Evolutionary conservation across 92 coral and sea anemone genomes (phyloP).

Genomic region (Plumapathes pennacea): DNA sequence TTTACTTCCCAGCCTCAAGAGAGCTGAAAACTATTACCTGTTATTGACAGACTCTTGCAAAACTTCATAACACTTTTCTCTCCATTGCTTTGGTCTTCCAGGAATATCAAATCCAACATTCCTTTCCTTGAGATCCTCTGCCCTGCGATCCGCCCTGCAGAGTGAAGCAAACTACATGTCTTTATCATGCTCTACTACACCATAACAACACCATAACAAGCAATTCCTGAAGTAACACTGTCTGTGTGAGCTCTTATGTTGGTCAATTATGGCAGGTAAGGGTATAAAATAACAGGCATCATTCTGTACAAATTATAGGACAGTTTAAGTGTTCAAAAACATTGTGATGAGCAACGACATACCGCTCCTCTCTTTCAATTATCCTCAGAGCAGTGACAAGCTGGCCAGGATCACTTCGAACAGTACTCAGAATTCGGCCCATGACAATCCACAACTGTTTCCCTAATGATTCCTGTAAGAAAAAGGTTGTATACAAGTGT

Average conservation of each 20-base stretch:
- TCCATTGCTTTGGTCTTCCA: slow-evolving; percentile 89
- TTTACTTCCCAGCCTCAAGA: neutral
- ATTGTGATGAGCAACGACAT: slow-evolving; percentile 3
- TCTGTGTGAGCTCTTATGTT: too few species aligned
- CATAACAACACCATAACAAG: too few species aligned
- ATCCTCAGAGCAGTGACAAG: slow-evolving; percentile 95
- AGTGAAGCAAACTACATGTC: too few species aligned
- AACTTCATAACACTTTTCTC: slow-evolving; percentile 58
- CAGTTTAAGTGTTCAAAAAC: too few species aligned
- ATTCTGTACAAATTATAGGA: too few species aligned
- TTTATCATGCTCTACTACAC: too few species aligned
- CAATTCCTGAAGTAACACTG: too few species aligned
- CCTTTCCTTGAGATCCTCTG: slow-evolving; percentile 52
- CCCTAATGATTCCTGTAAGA: slow-evolving; percentile 65
- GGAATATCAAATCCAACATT: slow-evolving; percentile 75
- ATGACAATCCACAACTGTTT: slow-evolving; percentile 91
- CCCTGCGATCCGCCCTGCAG: slow-evolving; percentile 86
- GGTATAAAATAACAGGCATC: too few species aligned
- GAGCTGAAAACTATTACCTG: slow-evolving; percentile 40
- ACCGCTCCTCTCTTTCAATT: slow-evolving; percentile 94
- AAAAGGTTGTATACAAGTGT: too few species aligned
- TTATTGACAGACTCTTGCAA: slow-evolving; percentile 64
- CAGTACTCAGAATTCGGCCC: slow-evolving; percentile 89
- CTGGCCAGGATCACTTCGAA: slow-evolving; percentile 94
- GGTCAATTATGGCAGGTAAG: too few species aligned